These are phyloP conservation scores for roundworm (Caenorhabditis elegans) DNA, from an alignment of 1,140 invertebrate genomes.

Conservation along the genomic window DNA sequence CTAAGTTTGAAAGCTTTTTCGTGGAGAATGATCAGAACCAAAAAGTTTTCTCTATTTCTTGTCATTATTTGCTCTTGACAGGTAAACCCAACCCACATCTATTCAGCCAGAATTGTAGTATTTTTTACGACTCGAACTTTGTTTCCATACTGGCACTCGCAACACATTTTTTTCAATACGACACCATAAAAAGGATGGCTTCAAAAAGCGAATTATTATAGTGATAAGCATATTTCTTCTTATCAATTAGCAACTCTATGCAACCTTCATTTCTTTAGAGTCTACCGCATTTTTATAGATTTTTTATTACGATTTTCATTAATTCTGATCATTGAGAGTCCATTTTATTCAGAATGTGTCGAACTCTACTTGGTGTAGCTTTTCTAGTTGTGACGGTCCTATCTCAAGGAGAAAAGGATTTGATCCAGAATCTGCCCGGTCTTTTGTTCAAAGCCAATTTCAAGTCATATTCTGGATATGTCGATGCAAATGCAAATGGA, in stretches of 20 bases:
- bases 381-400: background rate
- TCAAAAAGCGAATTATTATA: background rate
- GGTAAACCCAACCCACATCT: no score
- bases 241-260: background rate
- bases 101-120: no score
- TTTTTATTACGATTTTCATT: background rate
- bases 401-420: constrained; percentile 46
- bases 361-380: background rate
- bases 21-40: no score
- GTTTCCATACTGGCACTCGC: no score
- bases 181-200: background rate
- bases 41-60: no score
- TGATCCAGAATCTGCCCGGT: constrained; percentile 52
- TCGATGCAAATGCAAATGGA: constrained; percentile 47
- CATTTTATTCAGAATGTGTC: constrained; percentile 20
- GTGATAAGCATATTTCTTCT: background rate
- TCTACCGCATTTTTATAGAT: background rate
- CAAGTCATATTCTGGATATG: constrained; percentile 56
- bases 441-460: constrained; percentile 50
- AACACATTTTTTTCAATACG: no score
- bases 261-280: background rate
- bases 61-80: no score
- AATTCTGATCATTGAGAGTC: background rate
- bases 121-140: no score
- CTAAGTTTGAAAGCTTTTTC: no score